Percentiles rank a stretch among this genome's conserved stretches.
These are phyloP conservation scores for Zaprionus africanus DNA, from an alignment of 1,140 invertebrate genomes.

Conservation along the genomic window DNA sequence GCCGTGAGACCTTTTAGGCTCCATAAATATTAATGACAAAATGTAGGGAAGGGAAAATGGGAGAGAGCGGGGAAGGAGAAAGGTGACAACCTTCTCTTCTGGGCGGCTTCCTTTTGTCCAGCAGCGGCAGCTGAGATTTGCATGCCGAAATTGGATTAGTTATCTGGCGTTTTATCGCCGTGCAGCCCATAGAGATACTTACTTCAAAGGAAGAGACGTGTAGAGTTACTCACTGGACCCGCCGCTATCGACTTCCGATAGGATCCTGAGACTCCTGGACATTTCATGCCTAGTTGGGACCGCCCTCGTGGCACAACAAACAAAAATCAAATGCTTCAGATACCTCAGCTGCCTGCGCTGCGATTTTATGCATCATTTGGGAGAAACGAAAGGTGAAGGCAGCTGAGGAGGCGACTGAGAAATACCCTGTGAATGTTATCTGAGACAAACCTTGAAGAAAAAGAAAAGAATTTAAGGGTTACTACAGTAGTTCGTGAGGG, in stretches of 20 bases:
- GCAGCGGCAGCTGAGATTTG: constrained; percentile 72
- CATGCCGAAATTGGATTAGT: constrained; percentile 67
- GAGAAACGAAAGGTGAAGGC: not conserved
- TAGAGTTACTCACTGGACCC: constrained; percentile 54
- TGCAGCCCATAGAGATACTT: constrained; percentile 4
- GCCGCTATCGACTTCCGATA: constrained; percentile 75
- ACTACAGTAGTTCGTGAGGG: no score
- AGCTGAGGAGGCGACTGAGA: not conserved
- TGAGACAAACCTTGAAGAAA: not conserved
- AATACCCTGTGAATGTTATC: constrained; percentile 14
- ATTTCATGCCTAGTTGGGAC: constrained; percentile 75
- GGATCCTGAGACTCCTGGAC: constrained; percentile 63
- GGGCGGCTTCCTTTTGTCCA: constrained; percentile 34
- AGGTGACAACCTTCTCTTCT: no score
- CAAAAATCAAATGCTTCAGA: constrained; percentile 74
- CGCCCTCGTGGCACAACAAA: constrained; percentile 57
- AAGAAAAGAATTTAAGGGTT: not conserved
- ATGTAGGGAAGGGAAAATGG: not conserved
- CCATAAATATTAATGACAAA: constrained; percentile 74
- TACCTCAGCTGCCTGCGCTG: constrained; percentile 30
- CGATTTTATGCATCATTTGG: constrained; percentile 74
- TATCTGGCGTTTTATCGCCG: constrained; percentile 65
- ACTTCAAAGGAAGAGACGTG: constrained; percentile 71
- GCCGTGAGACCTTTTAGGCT: constrained; percentile 53
- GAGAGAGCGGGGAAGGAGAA: not conserved